phyloP scores from a whole-genome alignment of 2,888 invertebrate species.

The Agriotes lineatus region DNA sequence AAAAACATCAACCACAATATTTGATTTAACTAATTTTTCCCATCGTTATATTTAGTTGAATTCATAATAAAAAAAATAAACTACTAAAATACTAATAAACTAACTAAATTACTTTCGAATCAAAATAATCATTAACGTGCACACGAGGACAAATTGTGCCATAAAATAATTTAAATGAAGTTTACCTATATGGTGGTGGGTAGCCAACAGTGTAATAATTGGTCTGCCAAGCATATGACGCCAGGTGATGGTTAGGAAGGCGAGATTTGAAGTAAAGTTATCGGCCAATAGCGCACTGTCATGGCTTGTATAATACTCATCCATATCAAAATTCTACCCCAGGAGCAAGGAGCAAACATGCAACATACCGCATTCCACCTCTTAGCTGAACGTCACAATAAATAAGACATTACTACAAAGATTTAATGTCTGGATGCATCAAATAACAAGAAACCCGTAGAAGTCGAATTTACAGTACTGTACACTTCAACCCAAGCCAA shows the following conservation, averaged over 20 bases:
- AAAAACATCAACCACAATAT: no score
- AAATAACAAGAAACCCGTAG: slow-evolving; percentile 26
- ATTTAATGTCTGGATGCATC: slow-evolving; percentile 29
- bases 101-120: no score
- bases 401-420: slow-evolving; percentile 29
- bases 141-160: no score
- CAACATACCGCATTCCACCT: slow-evolving; percentile 51
- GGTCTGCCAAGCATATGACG: slow-evolving; percentile 97
- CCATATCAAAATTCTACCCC: slow-evolving; percentile 87
- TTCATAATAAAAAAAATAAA: no score
- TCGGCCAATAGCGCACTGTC: slow-evolving; percentile 96
- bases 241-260: slow-evolving; percentile 97
- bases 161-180: slow-evolving; percentile 1
- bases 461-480: neutral
- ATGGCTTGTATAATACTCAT: slow-evolving; percentile 96
- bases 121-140: no score
- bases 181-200: slow-evolving; percentile 87
- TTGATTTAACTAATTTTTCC: no score
- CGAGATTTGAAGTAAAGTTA: slow-evolving; percentile 93
- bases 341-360: slow-evolving; percentile 50
- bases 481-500: slow-evolving; percentile 3
- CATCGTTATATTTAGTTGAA: no score
- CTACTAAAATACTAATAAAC: no score
- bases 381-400: slow-evolving; percentile 40
- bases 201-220: slow-evolving; percentile 90